These are phyloP conservation scores for Hydropotes inermis DNA, from an alignment of 2,113 vertebrate species.

Conservation along the genomic window DNA sequence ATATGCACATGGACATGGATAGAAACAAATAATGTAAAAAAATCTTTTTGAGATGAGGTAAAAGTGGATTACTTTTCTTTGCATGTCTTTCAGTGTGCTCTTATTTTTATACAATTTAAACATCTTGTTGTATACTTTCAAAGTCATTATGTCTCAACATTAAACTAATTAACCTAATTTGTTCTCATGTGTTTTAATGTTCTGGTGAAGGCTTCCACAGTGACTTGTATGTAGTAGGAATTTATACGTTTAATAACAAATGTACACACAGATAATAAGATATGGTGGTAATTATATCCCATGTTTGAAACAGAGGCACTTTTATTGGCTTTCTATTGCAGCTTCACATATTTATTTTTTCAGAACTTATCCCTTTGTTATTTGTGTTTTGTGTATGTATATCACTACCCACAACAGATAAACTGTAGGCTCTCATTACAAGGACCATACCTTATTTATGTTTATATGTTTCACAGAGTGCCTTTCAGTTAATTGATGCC, in stretches of 20 bases:
- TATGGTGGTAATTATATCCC: not conserved
- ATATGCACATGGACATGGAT: not conserved
- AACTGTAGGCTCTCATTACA: not conserved
- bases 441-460: not conserved
- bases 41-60: not conserved
- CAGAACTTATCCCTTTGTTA: not conserved
- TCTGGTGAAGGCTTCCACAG: not conserved
- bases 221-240: not conserved
- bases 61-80: not conserved
- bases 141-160: not conserved
- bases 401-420: not conserved
- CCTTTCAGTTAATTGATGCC: not conserved
- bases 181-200: not conserved
- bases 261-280: not conserved
- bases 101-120: constrained; percentile 26
- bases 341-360: not conserved
- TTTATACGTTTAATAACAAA: not conserved
- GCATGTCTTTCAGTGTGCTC: not conserved
- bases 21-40: not conserved
- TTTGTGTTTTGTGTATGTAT: not conserved
- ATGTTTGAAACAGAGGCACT: not conserved
- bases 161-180: not conserved
- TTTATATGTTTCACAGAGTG: not conserved
- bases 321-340: not conserved
- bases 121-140: not conserved